phyloP scores from a whole-genome alignment of 2,888 invertebrate genomes.

The Nomada lathburiana region DNA sequence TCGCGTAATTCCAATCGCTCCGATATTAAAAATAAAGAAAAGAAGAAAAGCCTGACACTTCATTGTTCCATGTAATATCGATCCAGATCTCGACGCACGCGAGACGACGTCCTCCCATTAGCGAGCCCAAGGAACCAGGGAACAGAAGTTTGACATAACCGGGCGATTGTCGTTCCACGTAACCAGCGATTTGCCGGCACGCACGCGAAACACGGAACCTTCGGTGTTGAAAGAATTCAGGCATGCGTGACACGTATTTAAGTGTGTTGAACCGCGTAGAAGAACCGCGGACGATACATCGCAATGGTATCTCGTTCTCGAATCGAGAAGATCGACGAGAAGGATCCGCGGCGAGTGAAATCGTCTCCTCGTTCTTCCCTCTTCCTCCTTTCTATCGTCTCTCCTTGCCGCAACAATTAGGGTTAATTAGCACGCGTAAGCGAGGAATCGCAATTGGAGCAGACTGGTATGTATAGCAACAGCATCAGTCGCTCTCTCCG shows the following conservation, averaged over 20 bases:
- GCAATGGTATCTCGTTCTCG: conserved; percentile 58
- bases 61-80: background rate
- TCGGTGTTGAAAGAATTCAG: conserved; percentile 51
- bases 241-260: conserved; percentile 39
- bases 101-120: conserved; percentile 7
- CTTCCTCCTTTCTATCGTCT: conserved; percentile 13
- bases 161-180: conserved; percentile 16
- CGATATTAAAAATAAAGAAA: no score
- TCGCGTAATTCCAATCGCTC: no score
- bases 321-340: conserved; percentile 63
- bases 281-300: conserved; percentile 48
- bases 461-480: conserved; percentile 59
- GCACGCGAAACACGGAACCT: conserved; percentile 47
- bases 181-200: conserved; percentile 23
- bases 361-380: conserved; percentile 33
- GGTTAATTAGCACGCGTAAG: conserved; percentile 78
- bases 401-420: conserved; percentile 60
- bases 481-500: conserved; percentile 68
- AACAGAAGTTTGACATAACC: conserved; percentile 48
- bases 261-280: background rate
- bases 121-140: background rate
- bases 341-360: conserved; percentile 65
- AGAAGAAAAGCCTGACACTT: background rate
- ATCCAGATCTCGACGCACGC: conserved; percentile 4
- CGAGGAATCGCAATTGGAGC: conserved; percentile 79